Evolutionary conservation across 2,113 vertebrate species (phyloP).

Genomic region (Aphyosemion australe): DNA sequence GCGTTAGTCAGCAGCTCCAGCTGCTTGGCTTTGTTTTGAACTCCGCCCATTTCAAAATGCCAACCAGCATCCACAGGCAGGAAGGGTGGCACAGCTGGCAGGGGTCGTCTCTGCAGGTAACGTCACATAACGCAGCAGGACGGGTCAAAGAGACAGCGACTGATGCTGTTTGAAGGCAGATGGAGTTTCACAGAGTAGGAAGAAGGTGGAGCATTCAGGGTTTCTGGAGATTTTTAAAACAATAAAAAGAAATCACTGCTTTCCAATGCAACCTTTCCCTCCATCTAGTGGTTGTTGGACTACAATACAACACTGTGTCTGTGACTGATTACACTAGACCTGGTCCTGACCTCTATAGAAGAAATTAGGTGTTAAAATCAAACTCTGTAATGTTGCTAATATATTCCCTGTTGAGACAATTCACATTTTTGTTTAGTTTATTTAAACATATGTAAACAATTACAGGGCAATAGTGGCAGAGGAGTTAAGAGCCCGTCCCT

Average conservation of each 20-base stretch:
- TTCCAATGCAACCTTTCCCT: not conserved
- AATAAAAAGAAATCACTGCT: not conserved
- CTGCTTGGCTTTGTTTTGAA: conserved; percentile 64
- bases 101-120: conserved; percentile 50
- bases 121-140: conserved; percentile 7
- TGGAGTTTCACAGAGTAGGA: not conserved
- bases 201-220: not conserved
- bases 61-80: conserved; percentile 48
- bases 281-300: conserved; percentile 52
- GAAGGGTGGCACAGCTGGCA: conserved; percentile 20
- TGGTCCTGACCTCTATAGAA: no score
- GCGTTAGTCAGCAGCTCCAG: conserved; percentile 58
- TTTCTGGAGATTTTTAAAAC: not conserved
- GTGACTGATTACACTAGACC: no score
- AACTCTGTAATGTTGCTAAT: no score
- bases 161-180: conserved; percentile 5
- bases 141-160: not conserved
- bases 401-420: no score
- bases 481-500: no score
- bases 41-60: conserved; percentile 65
- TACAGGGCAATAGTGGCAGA: no score
- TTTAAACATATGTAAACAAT: no score
- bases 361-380: no score
- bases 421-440: no score
- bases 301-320: conserved; percentile 14